Evolutionary conservation across 2,797 vertebrate genomes (phyloP).

Genomic region (Argya squamiceps): DNA sequence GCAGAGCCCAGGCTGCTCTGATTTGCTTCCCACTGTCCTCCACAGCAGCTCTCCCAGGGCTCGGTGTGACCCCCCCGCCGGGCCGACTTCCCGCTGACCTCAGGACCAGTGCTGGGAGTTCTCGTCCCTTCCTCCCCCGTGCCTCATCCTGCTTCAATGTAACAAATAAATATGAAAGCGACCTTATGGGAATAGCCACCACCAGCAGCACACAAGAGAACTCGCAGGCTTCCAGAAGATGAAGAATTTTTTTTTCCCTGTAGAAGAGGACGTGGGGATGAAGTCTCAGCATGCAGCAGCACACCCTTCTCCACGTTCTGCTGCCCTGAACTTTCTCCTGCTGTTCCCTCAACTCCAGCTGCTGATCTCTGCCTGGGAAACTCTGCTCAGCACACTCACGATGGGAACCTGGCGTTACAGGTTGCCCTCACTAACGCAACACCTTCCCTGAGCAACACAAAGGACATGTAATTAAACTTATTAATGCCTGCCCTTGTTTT

Average conservation of each 20-base stretch:
- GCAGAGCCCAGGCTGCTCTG: background rate
- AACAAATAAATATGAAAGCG: background rate
- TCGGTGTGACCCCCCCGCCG: background rate
- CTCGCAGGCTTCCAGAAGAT: background rate
- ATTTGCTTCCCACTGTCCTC: fast-evolving
- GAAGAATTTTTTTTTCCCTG: background rate
- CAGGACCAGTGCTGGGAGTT: background rate
- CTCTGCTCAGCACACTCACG: fast-evolving
- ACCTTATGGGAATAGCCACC: background rate
- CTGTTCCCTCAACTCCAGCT: fast-evolving
- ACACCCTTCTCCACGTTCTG: background rate
- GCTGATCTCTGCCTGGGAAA: background rate
- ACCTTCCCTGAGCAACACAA: background rate
- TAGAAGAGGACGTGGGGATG: fast-evolving
- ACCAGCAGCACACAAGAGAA: background rate
- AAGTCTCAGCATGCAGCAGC: background rate
- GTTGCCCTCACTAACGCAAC: background rate
- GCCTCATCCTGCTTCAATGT: background rate
- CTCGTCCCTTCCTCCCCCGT: background rate
- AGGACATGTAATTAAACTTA: slow-evolving; percentile 52
- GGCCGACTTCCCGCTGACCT: background rate
- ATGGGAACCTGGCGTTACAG: background rate
- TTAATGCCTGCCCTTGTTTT: slow-evolving; percentile 47
- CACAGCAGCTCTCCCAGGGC: background rate
- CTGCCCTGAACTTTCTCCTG: background rate